Conservation (phyloP, 2,797 vertebrate species). For the Melanogrammus aeglefinus region DNA sequence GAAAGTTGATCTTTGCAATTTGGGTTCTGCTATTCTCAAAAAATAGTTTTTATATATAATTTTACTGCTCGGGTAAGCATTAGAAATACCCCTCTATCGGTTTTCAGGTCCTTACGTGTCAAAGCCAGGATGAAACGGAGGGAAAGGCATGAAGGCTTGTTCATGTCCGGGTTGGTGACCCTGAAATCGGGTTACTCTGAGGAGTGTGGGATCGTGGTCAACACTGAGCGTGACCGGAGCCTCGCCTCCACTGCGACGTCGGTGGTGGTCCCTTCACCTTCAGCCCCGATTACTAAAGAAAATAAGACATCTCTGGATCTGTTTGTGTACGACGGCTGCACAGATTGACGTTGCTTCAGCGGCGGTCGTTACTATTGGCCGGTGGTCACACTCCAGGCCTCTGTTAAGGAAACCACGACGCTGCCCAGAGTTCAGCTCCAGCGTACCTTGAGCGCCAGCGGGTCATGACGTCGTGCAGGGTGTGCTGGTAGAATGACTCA, state of each 20-base stretch:
- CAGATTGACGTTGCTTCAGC: not conserved
- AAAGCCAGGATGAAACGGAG: too few species aligned
- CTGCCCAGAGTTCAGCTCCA: slow-evolving; percentile 6
- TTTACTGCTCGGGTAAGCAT: too few species aligned
- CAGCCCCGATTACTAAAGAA: not conserved
- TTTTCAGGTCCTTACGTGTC: too few species aligned
- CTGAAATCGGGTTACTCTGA: not conserved
- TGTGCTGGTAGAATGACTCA: not conserved
- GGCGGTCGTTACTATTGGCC: slow-evolving; percentile 13
- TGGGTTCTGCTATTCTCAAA: too few species aligned
- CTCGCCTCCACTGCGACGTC: not conserved
- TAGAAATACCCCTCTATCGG: too few species aligned
- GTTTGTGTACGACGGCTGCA: slow-evolving; percentile 7
- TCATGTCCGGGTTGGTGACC: not conserved
- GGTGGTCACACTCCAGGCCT: slow-evolving; percentile 1
- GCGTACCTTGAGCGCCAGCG: slow-evolving; percentile 12
- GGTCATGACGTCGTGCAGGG: slow-evolving; percentile 9
- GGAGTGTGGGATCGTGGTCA: too few species aligned
- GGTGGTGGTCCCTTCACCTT: slow-evolving; percentile 4
- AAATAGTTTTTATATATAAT: too few species aligned
- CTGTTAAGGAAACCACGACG: slow-evolving; percentile 9
- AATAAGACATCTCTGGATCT: not conserved
- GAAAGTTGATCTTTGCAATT: too few species aligned
- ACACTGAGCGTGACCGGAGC: not conserved
- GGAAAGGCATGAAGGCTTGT: not conserved